Conservation (phyloP, 2,888 invertebrate genomes). For the Argyresthia albistria region DNA sequence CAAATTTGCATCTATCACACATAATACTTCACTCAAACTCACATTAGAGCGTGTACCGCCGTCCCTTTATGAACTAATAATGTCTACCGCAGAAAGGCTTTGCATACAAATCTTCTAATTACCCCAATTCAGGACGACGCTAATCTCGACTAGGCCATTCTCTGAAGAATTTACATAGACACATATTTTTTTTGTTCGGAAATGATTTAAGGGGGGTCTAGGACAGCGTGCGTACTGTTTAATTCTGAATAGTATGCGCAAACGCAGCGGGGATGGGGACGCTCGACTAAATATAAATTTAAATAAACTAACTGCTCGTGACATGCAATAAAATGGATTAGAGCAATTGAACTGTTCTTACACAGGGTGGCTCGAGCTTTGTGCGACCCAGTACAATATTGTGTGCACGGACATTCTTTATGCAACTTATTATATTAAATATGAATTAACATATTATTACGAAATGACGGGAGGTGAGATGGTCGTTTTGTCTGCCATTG, state of each 20-base stretch:
- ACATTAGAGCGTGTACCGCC: constrained; percentile 49
- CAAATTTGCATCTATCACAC: constrained; percentile 41
- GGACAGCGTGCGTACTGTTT: neutral
- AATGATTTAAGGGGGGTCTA: constrained; percentile 48
- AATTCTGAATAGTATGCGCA: constrained; percentile 6
- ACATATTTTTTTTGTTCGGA: constrained; percentile 31
- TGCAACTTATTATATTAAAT: constrained; percentile 62
- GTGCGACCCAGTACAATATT: constrained; percentile 23
- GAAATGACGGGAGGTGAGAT: constrained; percentile 29
- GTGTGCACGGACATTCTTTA: constrained; percentile 31
- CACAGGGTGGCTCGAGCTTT: constrained; percentile 13
- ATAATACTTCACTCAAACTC: constrained; percentile 35
- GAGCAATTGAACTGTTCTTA: constrained; percentile 38
- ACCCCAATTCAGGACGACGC: constrained; percentile 48
- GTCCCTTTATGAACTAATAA: constrained; percentile 59
- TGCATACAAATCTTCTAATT: constrained; percentile 72
- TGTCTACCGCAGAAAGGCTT: constrained; percentile 63
- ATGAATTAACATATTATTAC: constrained; percentile 67
- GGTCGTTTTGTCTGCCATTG: constrained; percentile 38
- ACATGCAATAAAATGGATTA: constrained; percentile 69
- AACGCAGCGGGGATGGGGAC: neutral
- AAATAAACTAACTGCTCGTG: constrained; percentile 31
- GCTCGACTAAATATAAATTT: constrained; percentile 9
- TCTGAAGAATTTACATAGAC: constrained; percentile 44
- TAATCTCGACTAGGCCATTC: constrained; percentile 54